These are phyloP conservation scores for Zaprionus lineosus DNA, from an alignment of 2,888 invertebrate species.

Conservation along the genomic window DNA sequence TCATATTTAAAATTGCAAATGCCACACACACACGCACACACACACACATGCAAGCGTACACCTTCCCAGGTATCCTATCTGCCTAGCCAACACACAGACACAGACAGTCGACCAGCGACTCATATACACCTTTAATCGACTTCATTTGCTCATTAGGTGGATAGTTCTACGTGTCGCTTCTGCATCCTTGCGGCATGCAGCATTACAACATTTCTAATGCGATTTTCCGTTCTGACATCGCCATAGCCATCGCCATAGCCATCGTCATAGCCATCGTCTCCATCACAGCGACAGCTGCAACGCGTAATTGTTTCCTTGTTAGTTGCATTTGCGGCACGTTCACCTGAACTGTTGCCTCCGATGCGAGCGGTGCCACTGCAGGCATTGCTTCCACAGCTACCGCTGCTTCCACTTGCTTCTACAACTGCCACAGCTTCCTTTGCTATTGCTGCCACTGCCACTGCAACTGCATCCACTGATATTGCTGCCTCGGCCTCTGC, in stretches of 20 bases:
- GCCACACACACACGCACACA: constrained; percentile 16
- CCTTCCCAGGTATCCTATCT: no score
- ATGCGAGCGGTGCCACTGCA: no score
- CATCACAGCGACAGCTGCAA: constrained; percentile 55
- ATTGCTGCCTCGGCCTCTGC: no score
- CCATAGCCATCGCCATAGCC: not conserved
- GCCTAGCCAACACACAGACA: not conserved
- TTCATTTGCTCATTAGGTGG: constrained; percentile 78
- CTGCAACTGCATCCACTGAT: no score
- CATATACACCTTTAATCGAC: constrained; percentile 72
- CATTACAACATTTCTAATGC: constrained; percentile 65
- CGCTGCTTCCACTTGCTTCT: no score
- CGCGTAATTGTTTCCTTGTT: constrained; percentile 79
- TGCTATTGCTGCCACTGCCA: constrained; percentile 6
- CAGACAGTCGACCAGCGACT: constrained; percentile 15
- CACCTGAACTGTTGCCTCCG: constrained; percentile 56
- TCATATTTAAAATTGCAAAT: constrained; percentile 60
- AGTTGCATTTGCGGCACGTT: constrained; percentile 71
- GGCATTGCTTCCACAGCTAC: no score
- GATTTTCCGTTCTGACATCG: constrained; percentile 54
- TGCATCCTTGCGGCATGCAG: constrained; percentile 41
- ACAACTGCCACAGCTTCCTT: no score
- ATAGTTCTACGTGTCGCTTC: constrained; percentile 54
- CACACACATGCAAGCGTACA: not conserved
- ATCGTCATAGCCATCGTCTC: constrained; percentile 18